Conservation (phyloP, 1,140 invertebrate species). For the Pogonognathellus flavescens region DNA sequence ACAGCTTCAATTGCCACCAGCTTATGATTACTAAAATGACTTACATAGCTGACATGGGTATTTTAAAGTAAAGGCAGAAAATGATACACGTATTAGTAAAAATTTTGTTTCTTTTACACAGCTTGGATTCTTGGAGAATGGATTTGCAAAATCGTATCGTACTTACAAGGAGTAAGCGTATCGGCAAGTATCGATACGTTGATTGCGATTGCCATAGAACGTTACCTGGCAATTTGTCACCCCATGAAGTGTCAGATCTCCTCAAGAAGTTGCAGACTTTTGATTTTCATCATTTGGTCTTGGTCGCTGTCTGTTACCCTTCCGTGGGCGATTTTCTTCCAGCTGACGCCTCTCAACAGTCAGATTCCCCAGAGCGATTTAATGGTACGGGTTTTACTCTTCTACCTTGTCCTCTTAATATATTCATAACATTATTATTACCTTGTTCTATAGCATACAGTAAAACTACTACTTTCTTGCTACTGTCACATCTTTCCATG, state of each 20-base stretch:
- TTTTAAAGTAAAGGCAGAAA: no score
- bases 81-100: neutral
- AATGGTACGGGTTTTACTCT: no score
- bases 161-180: conserved; percentile 75
- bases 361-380: conserved; percentile 53
- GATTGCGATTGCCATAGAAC: conserved; percentile 75
- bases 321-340: conserved; percentile 74
- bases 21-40: no score
- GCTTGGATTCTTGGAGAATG: conserved; percentile 74
- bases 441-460: no score
- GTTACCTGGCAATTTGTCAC: conserved; percentile 73
- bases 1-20: no score
- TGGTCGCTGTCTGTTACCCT: conserved; percentile 70
- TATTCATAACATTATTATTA: no score
- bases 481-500: no score
- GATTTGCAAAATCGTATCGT: conserved; percentile 74
- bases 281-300: conserved; percentile 73
- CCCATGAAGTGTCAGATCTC: conserved; percentile 72
- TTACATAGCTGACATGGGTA: no score
- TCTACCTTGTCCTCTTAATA: no score
- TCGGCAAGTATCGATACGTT: conserved; percentile 75
- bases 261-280: conserved; percentile 69
- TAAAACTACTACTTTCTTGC: no score
- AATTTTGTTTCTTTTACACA: conserved; percentile 65
- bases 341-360: conserved; percentile 65